Base-by-base conservation (phyloP, 2,888 invertebrate species). In the Camponotus fellah region DNA sequence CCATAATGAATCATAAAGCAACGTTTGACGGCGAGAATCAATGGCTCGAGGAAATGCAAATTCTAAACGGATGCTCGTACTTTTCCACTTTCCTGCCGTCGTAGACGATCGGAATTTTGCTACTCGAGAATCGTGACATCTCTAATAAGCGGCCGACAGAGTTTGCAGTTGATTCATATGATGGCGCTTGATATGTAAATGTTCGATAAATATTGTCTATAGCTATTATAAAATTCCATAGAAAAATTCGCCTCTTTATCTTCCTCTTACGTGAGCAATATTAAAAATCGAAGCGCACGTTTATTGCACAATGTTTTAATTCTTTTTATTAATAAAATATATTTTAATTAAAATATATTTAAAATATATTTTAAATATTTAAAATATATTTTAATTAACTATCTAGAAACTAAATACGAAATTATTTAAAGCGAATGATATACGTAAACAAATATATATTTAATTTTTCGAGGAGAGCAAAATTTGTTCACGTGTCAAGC, bases 111-210 rank as follows among this genome's bases (percentile, higher is more conserved):
- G 26, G 60, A 60, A 46, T 71, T 21, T n/a, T 34, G 37, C 58
- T 69, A 71, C 46, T 58, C 43, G 56, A 32, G 43, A 71, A 71
- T 79, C 79, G 79, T 79, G 79, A 79, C 46, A 34, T 40, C 8
- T 40, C 26, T 77, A 66, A 66, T 77, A 60, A 60, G 9, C 21
- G 66, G 17, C 34, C 10, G 21, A n/a, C 32, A 34, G 60, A 34
- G 60, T 60, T 46, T 26, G 37, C 71, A 34, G 26, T 34, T 32
- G 21, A 46, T 69, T 34, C 46, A 79, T 34, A 71, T 60, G 60
- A 71, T 12, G 32, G 43, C 17, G 58, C 17, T 43, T 46, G 79
- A 64, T 71, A 58, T 21, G 34, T 34, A 60, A 56, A 68, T 17
- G 10, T 46, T 58, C 34, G 43, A 2, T 53, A 53, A 53, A 14